These are phyloP conservation scores for Cynaeus angustus DNA, from an alignment of 2,888 invertebrate genomes.

Conservation along the genomic window DNA sequence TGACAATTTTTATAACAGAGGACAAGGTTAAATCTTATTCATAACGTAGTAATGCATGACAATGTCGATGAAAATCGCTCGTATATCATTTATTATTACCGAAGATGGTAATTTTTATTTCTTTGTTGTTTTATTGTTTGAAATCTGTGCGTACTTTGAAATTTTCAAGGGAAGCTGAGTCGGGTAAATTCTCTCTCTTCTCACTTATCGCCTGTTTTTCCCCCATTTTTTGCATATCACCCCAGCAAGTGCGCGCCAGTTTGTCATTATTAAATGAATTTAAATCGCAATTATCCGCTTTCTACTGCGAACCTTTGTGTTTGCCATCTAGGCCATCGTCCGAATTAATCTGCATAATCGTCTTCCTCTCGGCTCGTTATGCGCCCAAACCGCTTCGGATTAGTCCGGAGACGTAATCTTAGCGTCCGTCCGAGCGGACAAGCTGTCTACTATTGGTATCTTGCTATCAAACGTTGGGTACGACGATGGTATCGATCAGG, in stretches of 20 bases:
- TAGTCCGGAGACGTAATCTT: slow-evolving; percentile 37
- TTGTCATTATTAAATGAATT: slow-evolving; percentile 45
- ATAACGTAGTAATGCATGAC: slow-evolving; percentile 25
- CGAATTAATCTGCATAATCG: slow-evolving; percentile 56
- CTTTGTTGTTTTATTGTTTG: slow-evolving; percentile 3
- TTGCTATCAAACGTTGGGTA: slow-evolving; percentile 55
- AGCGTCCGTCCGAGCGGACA: slow-evolving; percentile 17
- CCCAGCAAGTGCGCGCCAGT: not conserved
- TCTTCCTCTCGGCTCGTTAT: slow-evolving; percentile 49
- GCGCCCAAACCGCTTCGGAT: slow-evolving; percentile 32
- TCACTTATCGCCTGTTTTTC: too few species aligned
- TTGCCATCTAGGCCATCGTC: slow-evolving; percentile 49
- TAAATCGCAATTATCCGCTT: slow-evolving; percentile 46
- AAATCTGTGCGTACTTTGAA: too few species aligned
- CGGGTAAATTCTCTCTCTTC: too few species aligned
- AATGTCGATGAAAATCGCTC: slow-evolving; percentile 26
- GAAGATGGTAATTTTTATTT: slow-evolving; percentile 21
- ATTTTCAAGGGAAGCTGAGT: too few species aligned
- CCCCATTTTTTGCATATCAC: too few species aligned
- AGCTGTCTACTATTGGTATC: slow-evolving; percentile 43
- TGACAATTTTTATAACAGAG: slow-evolving; percentile 36
- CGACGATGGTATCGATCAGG: slow-evolving; percentile 63
- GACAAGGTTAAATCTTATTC: slow-evolving; percentile 41
- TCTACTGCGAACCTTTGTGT: slow-evolving; percentile 49
- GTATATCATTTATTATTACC: slow-evolving; percentile 23